These are phyloP conservation scores for Ia io DNA, from an alignment of 2,113 vertebrate species.

Conservation along the genomic window DNA sequence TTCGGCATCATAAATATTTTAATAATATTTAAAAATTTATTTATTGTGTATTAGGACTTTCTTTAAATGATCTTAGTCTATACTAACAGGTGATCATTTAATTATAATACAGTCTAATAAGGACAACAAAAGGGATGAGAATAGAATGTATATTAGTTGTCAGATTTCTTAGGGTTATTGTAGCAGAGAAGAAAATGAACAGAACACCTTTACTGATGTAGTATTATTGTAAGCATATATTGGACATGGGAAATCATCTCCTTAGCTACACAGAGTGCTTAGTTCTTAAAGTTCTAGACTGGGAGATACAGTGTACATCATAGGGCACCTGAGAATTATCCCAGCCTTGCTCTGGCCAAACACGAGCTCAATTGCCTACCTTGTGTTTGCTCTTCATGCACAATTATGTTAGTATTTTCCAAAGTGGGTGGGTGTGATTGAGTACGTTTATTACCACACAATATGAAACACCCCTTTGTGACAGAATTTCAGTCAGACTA, in stretches of 20 bases:
- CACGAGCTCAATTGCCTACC: background rate
- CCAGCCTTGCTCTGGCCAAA: background rate
- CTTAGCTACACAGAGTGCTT: background rate
- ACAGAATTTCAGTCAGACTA: background rate
- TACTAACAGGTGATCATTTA: background rate
- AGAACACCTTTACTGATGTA: background rate
- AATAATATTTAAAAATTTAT: slow-evolving; percentile 1
- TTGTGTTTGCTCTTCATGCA: background rate
- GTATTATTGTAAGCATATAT: background rate
- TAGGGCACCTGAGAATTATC: background rate
- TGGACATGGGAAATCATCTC: background rate
- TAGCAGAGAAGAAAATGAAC: background rate
- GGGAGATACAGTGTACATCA: background rate
- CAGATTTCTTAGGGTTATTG: background rate
- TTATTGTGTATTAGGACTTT: background rate
- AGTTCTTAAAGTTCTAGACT: slow-evolving; percentile 3
- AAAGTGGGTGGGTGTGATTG: background rate
- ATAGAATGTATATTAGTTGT: background rate
- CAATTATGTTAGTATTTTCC: background rate
- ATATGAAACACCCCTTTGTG: background rate
- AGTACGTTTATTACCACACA: background rate
- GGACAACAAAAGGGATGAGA: background rate
- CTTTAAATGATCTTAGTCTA: background rate
- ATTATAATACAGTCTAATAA: background rate
- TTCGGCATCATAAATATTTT: background rate